Evolutionary conservation across 2,113 vertebrate genomes (phyloP).

Genomic region (Mellivora capensis): DNA sequence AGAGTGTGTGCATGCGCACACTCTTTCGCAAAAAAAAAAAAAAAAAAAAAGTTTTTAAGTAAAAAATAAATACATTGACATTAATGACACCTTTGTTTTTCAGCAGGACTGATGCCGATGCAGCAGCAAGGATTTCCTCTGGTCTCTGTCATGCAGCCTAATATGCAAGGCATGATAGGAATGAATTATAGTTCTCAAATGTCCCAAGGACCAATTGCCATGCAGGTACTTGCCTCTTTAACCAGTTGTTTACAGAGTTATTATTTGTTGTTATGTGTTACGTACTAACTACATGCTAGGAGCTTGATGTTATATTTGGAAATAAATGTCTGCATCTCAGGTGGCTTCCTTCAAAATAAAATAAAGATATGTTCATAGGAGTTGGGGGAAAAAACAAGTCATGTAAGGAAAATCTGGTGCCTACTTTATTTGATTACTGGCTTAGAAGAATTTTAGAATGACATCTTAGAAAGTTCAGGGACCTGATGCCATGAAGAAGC

Average conservation of each 20-base stretch:
- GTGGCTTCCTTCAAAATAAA: not conserved
- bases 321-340: constrained; percentile 2
- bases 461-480: not conserved
- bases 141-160: constrained; percentile 95
- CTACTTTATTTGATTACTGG: not conserved
- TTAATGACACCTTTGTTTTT: constrained; percentile 36
- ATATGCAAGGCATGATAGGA: constrained; percentile 96
- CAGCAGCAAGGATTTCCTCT: constrained; percentile 93
- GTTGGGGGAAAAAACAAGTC: not conserved
- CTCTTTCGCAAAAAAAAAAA: not conserved
- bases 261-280: not conserved
- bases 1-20: accelerated
- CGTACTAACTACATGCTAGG: not conserved
- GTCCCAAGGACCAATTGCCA: constrained; percentile 90
- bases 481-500: not conserved
- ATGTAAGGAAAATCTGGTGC: not conserved
- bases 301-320: not conserved
- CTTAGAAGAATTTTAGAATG: not conserved
- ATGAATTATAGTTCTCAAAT: constrained; percentile 96
- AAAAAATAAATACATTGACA: not conserved
- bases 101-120: constrained; percentile 91
- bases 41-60: not conserved
- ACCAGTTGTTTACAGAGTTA: not conserved
- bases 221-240: constrained; percentile 88
- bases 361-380: not conserved